phyloP scores from a whole-genome alignment of 2,113 vertebrate species.

The Aplodontia rufa region DNA sequence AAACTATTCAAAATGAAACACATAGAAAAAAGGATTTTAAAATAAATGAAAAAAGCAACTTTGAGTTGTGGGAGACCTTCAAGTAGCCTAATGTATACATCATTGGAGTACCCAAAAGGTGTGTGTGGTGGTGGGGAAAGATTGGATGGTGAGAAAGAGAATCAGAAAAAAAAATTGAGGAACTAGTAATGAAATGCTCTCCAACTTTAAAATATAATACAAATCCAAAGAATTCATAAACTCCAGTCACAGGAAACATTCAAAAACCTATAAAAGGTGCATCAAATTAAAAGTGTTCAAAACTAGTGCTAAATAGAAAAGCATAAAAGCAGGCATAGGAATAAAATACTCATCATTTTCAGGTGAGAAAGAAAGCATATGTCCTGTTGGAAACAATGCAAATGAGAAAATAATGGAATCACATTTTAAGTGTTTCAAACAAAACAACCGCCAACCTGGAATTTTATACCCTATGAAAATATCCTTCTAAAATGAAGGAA shows the following conservation, averaged over 20 bases:
- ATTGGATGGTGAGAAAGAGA: not conserved
- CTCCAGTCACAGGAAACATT: not conserved
- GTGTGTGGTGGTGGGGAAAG: not conserved
- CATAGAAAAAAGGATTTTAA: not conserved
- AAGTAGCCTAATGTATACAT: not conserved
- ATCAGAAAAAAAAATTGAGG: not conserved
- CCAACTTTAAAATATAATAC: not conserved
- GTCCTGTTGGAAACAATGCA: not conserved
- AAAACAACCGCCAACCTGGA: not conserved
- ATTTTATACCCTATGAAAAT: not conserved
- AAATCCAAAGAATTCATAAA: not conserved
- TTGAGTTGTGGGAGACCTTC: not conserved
- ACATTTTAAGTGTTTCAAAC: not conserved
- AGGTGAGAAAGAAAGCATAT: not conserved
- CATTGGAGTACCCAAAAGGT: not conserved
- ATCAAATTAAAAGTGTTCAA: not conserved
- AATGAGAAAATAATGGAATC: not conserved
- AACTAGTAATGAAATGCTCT: not conserved
- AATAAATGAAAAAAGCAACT: not conserved
- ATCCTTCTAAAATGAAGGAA: not conserved
- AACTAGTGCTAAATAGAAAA: not conserved
- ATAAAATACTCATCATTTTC: not conserved
- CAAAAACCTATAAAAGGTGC: not conserved
- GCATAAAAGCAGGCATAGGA: not conserved
- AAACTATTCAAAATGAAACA: slow-evolving; percentile 11